These are phyloP conservation scores for Helobdella robusta DNA, from an alignment of 2,888 invertebrate species.

Conservation along the genomic window DNA sequence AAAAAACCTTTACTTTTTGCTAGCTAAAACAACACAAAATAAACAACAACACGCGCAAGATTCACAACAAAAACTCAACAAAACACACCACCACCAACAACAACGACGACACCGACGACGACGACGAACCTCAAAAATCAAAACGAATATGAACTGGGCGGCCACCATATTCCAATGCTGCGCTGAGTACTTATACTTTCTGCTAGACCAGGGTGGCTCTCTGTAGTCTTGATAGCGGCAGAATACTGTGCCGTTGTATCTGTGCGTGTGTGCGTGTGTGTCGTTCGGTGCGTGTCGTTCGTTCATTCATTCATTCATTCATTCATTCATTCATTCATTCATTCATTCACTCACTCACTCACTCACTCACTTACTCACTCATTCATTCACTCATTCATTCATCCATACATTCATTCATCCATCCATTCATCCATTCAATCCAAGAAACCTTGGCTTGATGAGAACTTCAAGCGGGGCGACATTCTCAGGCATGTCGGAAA, in stretches of 20 bases:
- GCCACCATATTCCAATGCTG: slow-evolving; percentile 88
- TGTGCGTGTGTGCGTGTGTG: not conserved
- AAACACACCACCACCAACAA: too few species aligned
- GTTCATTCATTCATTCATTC: not conserved
- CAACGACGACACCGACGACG: too few species aligned
- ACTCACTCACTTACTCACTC: not conserved
- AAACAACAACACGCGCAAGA: not conserved
- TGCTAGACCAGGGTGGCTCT: slow-evolving; percentile 55
- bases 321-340: not conserved
- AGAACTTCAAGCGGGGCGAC: slow-evolving; percentile 12
- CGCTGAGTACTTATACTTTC: slow-evolving; percentile 57
- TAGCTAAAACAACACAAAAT: not conserved
- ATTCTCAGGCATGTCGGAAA: slow-evolving; percentile 41
- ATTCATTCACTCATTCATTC: not conserved
- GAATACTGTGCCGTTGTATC: slow-evolving; percentile 21
- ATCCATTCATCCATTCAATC: not conserved
- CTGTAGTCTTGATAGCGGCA: slow-evolving; percentile 69
- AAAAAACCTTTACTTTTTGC: too few species aligned
- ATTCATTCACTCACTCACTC: not conserved
- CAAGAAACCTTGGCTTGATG: slow-evolving; percentile 17
- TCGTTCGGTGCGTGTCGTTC: not conserved
- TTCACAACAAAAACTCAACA: not conserved
- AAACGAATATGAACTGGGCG: slow-evolving; percentile 77
- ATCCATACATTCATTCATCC: not conserved
- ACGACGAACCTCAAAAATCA: slow-evolving; percentile 91